Evolutionary conservation across 2,113 vertebrate species (phyloP).

Genomic region (Macquaria ambigua): DNA sequence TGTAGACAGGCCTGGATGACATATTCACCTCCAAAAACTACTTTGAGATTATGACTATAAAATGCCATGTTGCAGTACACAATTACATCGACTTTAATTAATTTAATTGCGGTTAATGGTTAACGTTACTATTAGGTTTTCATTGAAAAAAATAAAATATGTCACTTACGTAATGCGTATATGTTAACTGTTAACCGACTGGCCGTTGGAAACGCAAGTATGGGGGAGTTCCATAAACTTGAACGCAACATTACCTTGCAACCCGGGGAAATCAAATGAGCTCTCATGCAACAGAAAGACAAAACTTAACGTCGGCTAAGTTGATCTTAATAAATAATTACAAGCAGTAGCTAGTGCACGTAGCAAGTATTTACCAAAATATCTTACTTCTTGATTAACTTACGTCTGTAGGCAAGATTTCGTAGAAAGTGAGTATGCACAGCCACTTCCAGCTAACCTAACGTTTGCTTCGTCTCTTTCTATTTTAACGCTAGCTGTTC

Average conservation of each 20-base stretch:
- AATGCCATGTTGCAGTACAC: background rate
- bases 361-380: no score
- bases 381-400: background rate
- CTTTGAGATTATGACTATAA: background rate
- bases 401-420: background rate
- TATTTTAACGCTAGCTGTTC: background rate
- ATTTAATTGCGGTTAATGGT: no score
- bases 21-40: background rate
- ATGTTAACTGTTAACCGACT: background rate
- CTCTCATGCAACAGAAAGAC: background rate
- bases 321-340: background rate
- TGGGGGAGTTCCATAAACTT: fast-evolving
- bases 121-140: background rate
- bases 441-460: background rate
- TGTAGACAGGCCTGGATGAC: background rate
- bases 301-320: background rate
- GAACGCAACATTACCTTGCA: constrained; percentile 28
- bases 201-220: background rate
- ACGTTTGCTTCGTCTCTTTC: background rate
- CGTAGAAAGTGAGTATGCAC: background rate
- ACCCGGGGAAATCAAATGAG: constrained; percentile 61
- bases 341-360: background rate
- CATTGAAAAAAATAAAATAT: background rate
- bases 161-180: no score
- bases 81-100: no score